These are phyloP conservation scores for Macrocentrus cingulum DNA, from an alignment of 1,140 invertebrate genomes.

Conservation along the genomic window DNA sequence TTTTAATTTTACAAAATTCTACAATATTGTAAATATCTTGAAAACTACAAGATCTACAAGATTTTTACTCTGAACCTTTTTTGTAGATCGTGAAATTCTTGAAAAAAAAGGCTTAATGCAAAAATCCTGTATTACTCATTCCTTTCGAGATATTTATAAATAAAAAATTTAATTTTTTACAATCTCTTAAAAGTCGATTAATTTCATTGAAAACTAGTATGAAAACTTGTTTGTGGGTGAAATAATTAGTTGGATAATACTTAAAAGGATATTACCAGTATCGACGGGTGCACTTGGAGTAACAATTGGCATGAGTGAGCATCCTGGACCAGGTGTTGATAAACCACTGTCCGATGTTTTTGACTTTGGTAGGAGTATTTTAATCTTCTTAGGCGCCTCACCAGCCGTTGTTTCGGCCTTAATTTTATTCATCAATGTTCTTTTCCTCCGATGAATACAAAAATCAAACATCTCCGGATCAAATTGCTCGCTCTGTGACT, in stretches of 20 bases:
- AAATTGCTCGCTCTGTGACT: constrained; percentile 48
- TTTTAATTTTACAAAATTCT: too few species aligned
- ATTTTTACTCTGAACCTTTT: too few species aligned
- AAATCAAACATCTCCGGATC: constrained; percentile 58
- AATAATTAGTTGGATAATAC: too few species aligned
- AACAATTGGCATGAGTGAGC: constrained; percentile 21
- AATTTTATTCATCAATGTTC: constrained; percentile 30
- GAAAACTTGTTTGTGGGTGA: too few species aligned
- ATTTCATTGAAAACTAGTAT: constrained; percentile 13
- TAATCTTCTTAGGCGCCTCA: constrained; percentile 48
- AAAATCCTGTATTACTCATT: too few species aligned
- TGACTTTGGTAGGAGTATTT: constrained; percentile 51
- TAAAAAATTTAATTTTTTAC: not conserved
- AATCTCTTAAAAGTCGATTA: not conserved
- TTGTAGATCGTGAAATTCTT: too few species aligned
- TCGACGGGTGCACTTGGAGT: constrained; percentile 34
- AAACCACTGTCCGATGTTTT: constrained; percentile 37
- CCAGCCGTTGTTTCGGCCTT: constrained; percentile 35
- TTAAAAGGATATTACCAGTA: constrained; percentile 45
- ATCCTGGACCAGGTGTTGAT: constrained; percentile 20
- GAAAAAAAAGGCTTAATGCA: too few species aligned
- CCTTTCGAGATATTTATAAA: too few species aligned
- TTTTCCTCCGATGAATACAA: constrained; percentile 53
- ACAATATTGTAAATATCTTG: too few species aligned
- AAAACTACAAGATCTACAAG: too few species aligned